Conservation (phyloP, 2,113 vertebrate species). For the Monarcha castaneiventris region DNA sequence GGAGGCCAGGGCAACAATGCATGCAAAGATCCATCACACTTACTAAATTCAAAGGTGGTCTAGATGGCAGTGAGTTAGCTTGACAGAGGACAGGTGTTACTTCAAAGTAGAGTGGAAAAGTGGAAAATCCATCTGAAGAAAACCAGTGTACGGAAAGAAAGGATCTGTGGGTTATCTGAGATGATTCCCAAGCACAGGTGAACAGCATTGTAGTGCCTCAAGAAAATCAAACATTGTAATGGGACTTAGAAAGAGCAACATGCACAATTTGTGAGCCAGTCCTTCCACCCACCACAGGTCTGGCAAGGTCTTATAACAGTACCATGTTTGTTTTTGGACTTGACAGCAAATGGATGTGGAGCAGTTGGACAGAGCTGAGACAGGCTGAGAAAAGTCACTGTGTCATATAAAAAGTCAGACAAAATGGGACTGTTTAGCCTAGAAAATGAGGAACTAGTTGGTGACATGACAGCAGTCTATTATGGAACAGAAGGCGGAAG, state of each 20-base stretch:
- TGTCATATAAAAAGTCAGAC: background rate
- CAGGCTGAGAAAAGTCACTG: background rate
- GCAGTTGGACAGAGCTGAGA: background rate
- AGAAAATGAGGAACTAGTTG: background rate
- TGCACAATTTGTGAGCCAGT: background rate
- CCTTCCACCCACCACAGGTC: background rate
- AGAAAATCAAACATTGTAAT: background rate
- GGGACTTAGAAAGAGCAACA: background rate
- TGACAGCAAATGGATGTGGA: background rate
- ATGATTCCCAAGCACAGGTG: background rate
- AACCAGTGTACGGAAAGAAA: background rate
- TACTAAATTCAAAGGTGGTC: background rate
- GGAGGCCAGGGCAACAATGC: too few species aligned
- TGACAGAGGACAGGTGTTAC: background rate
- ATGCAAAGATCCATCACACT: background rate
- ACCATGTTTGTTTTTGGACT: fast-evolving
- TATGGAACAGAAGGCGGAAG: background rate
- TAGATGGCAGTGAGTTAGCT: background rate
- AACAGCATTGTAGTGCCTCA: background rate
- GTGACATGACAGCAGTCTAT: background rate
- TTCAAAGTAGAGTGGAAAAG: background rate
- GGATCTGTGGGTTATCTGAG: background rate
- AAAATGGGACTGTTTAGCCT: background rate
- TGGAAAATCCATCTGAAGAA: background rate
- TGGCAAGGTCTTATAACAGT: background rate